These are phyloP conservation scores for Agelaius tricolor DNA, from an alignment of 2,113 vertebrate species.

Conservation along the genomic window DNA sequence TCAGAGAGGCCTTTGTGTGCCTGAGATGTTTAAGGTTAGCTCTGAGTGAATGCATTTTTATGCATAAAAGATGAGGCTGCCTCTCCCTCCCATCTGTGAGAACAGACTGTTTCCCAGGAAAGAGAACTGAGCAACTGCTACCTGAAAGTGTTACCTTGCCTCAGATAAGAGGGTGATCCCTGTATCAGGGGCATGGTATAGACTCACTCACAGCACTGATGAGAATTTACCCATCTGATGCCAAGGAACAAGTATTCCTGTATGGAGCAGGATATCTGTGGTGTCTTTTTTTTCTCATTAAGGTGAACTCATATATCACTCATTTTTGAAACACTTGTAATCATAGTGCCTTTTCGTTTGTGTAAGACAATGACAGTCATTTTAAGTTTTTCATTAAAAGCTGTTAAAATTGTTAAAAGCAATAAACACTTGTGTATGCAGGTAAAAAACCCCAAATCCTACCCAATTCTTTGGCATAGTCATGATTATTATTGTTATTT, in stretches of 20 bases:
- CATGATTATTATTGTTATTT: background rate
- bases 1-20: background rate
- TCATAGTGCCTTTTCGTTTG: background rate
- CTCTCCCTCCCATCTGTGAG: background rate
- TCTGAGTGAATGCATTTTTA: background rate
- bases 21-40: background rate
- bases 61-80: background rate
- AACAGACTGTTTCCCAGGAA: background rate
- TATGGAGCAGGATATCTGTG: background rate
- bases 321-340: background rate
- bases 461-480: background rate
- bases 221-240: background rate
- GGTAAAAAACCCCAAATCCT: background rate
- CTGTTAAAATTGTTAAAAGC: background rate
- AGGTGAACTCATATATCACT: background rate
- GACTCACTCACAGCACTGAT: background rate
- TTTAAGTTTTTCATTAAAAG: background rate
- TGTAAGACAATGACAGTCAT: background rate
- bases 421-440: background rate
- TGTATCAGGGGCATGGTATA: background rate
- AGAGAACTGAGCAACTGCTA: background rate
- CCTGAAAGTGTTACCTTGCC: background rate
- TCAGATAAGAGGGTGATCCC: background rate
- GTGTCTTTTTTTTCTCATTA: background rate
- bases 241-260: background rate